Base-by-base conservation (phyloP, 1,140 invertebrate species). In the Coenobita brevimanus region DNA sequence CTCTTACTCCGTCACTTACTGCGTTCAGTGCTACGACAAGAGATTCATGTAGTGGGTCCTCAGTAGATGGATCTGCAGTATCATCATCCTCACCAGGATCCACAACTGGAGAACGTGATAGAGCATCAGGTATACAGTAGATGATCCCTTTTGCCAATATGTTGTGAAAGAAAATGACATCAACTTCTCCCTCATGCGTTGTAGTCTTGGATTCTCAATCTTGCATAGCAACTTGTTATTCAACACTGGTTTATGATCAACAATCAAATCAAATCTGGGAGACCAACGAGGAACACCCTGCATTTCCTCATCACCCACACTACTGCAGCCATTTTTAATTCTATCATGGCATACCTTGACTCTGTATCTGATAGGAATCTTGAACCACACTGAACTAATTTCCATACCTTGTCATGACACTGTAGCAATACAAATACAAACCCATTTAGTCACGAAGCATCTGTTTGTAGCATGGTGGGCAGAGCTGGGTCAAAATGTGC, bases 281-380 rank as follows among this genome's bases (percentile, higher is more conserved):
- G 83, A 17, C 89, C 91, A 57, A 79, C 60, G 1, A 91, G 80
- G 78, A 86, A 91, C n/a, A n/a, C 21, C 0, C 89, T 0, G 57
- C 87, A 91, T 62, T 91, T 91, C 60, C 88, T 69, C 17, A 91
- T 67, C 0, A 83, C 90, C 89, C 87, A n/a, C n/a, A n/a, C n/a
- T n/a, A n/a, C n/a, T n/a, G n/a, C 91, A n/a, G 78, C n/a, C 17
- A 89, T 2, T 75, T 91, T 86, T 46, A 91, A 38, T 24, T 91
- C 90, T 27, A 80, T 62, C 24, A 86, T 50, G 46, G 46, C 46
- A 17, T 17, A 50, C 17, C 17, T 50, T 50, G 17, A 50, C 17
- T 50, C 76, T 2, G 87, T 27, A 57, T 88, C 89, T 41, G 86
- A 73, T 3, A 91, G 57, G 41, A 85, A 89, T 24, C 38, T 38